Evolutionary conservation across 2,113 vertebrate genomes (phyloP).

Genomic region (Dermatemys mawii): DNA sequence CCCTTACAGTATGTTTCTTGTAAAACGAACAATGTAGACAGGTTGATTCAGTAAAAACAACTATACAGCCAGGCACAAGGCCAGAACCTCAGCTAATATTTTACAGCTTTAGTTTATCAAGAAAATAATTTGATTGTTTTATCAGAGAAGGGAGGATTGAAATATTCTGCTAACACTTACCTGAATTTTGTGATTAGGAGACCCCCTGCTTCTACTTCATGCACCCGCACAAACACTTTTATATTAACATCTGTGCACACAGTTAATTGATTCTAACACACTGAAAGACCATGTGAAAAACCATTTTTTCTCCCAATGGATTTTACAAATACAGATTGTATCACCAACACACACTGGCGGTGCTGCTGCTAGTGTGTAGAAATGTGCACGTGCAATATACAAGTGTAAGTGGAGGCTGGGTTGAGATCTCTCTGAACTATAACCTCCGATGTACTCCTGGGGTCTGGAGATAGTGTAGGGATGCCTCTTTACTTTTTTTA

Average conservation of each 20-base stretch:
- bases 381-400: too few relatives aligned
- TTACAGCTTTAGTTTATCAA: slow-evolving; percentile 48
- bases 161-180: slow-evolving; percentile 23
- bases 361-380: neutral
- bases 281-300: neutral
- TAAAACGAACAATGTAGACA: slow-evolving; percentile 19
- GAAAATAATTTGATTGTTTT: neutral
- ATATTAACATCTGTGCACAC: neutral
- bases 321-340: neutral
- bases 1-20: slow-evolving; percentile 53
- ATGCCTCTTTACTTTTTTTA: too few relatives aligned
- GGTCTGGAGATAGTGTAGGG: neutral
- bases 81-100: slow-evolving; percentile 2
- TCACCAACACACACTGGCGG: neutral
- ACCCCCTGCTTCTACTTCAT: neutral
- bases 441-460: neutral
- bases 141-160: neutral
- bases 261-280: neutral
- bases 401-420: neutral
- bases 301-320: neutral
- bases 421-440: neutral
- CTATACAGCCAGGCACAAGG: slow-evolving; percentile 33
- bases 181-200: neutral
- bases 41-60: slow-evolving; percentile 40
- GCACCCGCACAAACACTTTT: neutral